Base-by-base conservation (phyloP, 30 jellyfish, hydroid and myxozoan species). In the Mastigias papua region DNA sequence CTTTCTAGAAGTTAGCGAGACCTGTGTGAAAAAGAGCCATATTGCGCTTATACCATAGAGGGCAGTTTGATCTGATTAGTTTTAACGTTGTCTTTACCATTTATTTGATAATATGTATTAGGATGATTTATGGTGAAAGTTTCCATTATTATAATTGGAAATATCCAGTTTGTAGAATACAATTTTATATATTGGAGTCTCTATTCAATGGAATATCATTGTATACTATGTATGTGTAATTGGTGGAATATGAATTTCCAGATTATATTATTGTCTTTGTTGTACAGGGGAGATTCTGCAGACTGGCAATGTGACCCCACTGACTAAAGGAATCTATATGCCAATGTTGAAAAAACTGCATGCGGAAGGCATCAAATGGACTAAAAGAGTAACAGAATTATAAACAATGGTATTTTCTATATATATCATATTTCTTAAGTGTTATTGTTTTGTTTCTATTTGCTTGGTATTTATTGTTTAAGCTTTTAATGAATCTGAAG, bases 281-380 rank as follows among this genome's bases (percentile, higher is more conserved):
- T 6, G 19, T 35, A 4, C 17, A 95, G 99, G 97, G 66, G 97
- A 95, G 65, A 87, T 95, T 34, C 68, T 69, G 27, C 95, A 69
- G 73, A 86, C 88, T 46, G 99, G 99, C 23, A 95, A 86, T 70
- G 97, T 95, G 42, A 82, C 92, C 10, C 99, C 99, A 13, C 34
- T 95, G 25, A 73, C 82, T 22, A 76, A 69, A 30, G 97, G 94
- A 15, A 69, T 95, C 48, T 95, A 95, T 80, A 72, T 26, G 65
- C 99, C 99, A 21, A 95, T 95, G 90, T 54, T 95, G 81, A 90
- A 90, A 57, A 84, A 86, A 49, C 84, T 95, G 78, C 86, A 80
- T 21, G 90, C 94, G 9, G 99, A 95, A 54, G 75, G 84, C 57
- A 95, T 95, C 31, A 20, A 78, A 21, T 90, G 97, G 97, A 84